phyloP scores from a whole-genome alignment of 64 coral and sea anemone species.

The Exaiptasia diaphana region DNA sequence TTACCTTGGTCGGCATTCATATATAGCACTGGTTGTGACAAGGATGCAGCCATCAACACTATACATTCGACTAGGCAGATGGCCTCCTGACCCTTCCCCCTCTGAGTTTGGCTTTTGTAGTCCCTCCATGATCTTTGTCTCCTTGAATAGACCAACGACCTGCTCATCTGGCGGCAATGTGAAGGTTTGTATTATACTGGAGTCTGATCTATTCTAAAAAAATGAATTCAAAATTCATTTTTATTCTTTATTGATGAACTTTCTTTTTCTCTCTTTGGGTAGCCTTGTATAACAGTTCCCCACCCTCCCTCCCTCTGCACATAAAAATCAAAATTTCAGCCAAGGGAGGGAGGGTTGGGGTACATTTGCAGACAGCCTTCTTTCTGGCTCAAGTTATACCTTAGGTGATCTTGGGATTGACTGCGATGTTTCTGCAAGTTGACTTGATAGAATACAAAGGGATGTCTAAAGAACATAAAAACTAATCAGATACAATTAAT shows the following conservation, averaged over 20 bases:
- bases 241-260: no score
- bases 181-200: constrained; percentile 85
- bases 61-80: constrained; percentile 2
- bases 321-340: no score
- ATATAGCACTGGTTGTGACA: constrained; percentile 73
- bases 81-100: not conserved
- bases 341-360: no score
- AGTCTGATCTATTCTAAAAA: constrained; percentile 27
- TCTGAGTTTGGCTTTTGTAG: not conserved
- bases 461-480: constrained; percentile 38
- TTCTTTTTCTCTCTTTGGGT: not conserved
- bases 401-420: constrained; percentile 38
- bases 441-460: constrained; percentile 75
- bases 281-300: not conserved
- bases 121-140: constrained; percentile 48
- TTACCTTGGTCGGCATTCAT: constrained; percentile 75
- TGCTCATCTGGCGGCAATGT: constrained; percentile 56
- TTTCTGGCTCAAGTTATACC: no score
- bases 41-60: constrained; percentile 74
- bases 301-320: no score
- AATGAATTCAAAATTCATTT: not conserved
- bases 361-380: no score
- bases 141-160: constrained; percentile 65
- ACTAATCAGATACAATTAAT: not conserved
- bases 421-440: constrained; percentile 81